phyloP scores from a whole-genome alignment of 2,113 vertebrate genomes.

The Thinocorus orbignyianus region DNA sequence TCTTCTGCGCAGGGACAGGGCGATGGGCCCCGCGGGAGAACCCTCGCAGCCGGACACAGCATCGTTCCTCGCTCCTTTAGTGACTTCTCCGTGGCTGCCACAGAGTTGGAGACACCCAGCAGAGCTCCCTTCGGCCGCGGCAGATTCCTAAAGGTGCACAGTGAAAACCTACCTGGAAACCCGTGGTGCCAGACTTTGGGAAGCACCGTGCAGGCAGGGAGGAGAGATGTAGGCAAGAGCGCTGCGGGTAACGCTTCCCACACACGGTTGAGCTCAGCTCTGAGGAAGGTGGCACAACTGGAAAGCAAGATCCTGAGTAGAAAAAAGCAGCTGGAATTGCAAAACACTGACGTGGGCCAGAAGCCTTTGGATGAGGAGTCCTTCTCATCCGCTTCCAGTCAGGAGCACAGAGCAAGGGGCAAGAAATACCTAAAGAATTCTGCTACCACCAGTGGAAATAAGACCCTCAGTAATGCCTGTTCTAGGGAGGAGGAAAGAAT shows the following conservation, averaged over 20 bases:
- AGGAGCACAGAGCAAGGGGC: not conserved
- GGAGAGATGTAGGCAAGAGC: fast-evolving
- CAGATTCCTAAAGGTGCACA: slow-evolving; percentile 76
- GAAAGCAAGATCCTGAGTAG: slow-evolving; percentile 73
- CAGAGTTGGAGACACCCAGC: not conserved
- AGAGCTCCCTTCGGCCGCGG: not conserved
- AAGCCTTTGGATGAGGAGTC: not conserved
- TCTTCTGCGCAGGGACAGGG: not conserved
- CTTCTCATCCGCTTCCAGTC: not conserved
- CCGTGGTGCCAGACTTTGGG: not conserved
- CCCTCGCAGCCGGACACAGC: not conserved
- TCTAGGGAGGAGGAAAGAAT: not conserved
- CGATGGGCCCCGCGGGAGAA: not conserved
- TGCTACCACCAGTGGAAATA: fast-evolving
- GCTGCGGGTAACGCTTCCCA: not conserved
- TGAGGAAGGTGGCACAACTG: slow-evolving; percentile 74
- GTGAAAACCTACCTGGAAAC: fast-evolving
- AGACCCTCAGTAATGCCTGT: fast-evolving
- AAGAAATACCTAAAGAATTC: slow-evolving; percentile 75
- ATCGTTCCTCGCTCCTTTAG: slow-evolving; percentile 7
- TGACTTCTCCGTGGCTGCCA: not conserved
- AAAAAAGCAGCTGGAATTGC: not conserved
- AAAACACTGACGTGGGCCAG: not conserved
- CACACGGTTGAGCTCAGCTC: not conserved
- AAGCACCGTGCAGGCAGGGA: fast-evolving